Percentiles rank a stretch among this genome's conserved stretches.
Conservation (phyloP, 2,113 vertebrate genomes). For the Phocoena phocoena region DNA sequence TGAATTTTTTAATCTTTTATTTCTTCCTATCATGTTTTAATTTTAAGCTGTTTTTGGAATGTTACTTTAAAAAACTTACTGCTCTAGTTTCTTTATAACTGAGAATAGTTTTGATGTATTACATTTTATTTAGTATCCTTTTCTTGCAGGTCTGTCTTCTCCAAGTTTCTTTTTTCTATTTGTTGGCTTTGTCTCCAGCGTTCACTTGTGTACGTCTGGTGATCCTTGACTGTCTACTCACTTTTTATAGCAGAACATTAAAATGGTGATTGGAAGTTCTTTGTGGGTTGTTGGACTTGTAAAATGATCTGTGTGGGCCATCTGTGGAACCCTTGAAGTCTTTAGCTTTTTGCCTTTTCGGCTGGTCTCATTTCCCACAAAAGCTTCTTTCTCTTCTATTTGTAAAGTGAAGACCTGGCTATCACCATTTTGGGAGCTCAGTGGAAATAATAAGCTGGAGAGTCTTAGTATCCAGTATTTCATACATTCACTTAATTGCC, state of each 20-base stretch:
- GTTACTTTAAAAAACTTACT: not conserved
- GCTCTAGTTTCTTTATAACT: not conserved
- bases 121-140: not conserved
- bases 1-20: not conserved
- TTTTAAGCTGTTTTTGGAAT: not conserved
- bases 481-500: not conserved
- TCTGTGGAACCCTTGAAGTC: not conserved
- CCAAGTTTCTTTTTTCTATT: not conserved
- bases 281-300: not conserved
- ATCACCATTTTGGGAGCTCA: not conserved
- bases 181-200: not conserved
- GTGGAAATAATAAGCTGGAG: not conserved
- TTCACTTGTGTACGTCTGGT: not conserved
- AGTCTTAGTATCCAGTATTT: not conserved
- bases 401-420: not conserved
- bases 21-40: not conserved
- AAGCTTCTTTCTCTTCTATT: not conserved
- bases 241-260: not conserved
- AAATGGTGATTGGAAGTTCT: not conserved
- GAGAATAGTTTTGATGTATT: conserved; percentile 17
- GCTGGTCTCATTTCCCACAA: not conserved
- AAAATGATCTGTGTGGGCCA: not conserved
- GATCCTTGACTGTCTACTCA: not conserved
- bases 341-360: not conserved
- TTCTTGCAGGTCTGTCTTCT: not conserved